Evolutionary conservation across 2,888 invertebrate genomes (phyloP).

Genomic region (Mythimna impura): DNA sequence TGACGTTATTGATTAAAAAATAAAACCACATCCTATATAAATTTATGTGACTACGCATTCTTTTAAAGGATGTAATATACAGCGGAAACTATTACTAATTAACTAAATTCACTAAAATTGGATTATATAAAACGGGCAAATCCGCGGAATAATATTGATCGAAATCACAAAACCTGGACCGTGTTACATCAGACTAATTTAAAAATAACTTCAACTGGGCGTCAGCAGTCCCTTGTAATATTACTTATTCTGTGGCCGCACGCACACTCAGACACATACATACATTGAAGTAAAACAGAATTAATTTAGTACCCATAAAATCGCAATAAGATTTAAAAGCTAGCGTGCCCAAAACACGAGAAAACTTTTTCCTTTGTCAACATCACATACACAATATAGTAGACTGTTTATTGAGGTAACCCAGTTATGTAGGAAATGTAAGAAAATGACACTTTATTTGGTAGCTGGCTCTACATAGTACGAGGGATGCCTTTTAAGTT

Average conservation of each 20-base stretch:
- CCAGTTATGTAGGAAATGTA: constrained; percentile 1
- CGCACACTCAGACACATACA: background rate
- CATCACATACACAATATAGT: background rate
- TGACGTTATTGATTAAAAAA: background rate
- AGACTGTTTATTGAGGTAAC: constrained; percentile 3
- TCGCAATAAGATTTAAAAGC: constrained; percentile 1
- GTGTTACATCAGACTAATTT: background rate
- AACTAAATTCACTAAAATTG: background rate
- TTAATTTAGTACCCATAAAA: background rate
- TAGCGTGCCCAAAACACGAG: constrained; percentile 12
- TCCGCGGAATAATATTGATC: too few species aligned
- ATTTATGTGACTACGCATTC: background rate
- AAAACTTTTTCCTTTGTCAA: background rate
- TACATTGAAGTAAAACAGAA: background rate
- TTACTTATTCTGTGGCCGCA: background rate
- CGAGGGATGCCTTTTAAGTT: too few species aligned
- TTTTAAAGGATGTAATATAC: background rate
- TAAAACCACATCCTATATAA: background rate
- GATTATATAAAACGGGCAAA: background rate
- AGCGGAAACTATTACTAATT: too few species aligned
- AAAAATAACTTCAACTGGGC: background rate
- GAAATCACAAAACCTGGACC: background rate
- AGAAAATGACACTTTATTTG: background rate
- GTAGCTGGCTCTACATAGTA: constrained; percentile 27
- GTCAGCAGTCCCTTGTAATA: too few species aligned